Base-by-base conservation (phyloP, 2,113 vertebrate species). In the Tamias sibiricus region DNA sequence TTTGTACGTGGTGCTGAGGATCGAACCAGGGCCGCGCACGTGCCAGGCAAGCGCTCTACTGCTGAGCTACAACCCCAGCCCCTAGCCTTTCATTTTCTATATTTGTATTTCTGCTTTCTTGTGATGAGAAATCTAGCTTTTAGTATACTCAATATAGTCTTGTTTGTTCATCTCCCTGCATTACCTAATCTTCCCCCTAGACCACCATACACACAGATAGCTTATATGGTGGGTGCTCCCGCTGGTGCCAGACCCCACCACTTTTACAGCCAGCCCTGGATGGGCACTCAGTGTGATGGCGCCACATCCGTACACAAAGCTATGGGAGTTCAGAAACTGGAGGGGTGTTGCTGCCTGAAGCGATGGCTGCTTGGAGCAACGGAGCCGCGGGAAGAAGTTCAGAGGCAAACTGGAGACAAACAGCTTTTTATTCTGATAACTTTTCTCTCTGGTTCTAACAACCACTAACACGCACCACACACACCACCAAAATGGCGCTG, bases 271-370 rank as follows among this genome's bases (percentile, higher is more conserved):
- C 76, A 74, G 26, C 12, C 40, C 35, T 30, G 52, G 69, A 28
- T 62, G 59, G 59, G 26, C 59, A 62, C 3, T 62, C 30, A 7
- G 28, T 0, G 3, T 26, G 74, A n/a, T 19, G 32, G 6, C 3
- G 32, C 28, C 4, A 0, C 9, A 32, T 1, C 4, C 26, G 40
- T 11, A 11, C 19, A 54, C 40, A 68, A 85, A 42, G 37, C 66
- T 6, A 0, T 8, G 19, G 17, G 37, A 40, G 16, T 49, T 91
- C 32, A 30, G 76, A 32, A 35, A 22, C 6, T 0, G 0, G 30
- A n/a, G 13, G 44, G 35, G 20, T 30, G 66, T n/a, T n/a, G n/a
- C n/a, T n/a, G n/a, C n/a, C n/a, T n/a, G n/a, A n/a, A n/a, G n/a
- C n/a, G n/a, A n/a, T n/a, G n/a, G n/a, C n/a, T n/a, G n/a, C n/a